Base-by-base conservation (phyloP, 2,113 vertebrate genomes). In the Progne subis region DNA sequence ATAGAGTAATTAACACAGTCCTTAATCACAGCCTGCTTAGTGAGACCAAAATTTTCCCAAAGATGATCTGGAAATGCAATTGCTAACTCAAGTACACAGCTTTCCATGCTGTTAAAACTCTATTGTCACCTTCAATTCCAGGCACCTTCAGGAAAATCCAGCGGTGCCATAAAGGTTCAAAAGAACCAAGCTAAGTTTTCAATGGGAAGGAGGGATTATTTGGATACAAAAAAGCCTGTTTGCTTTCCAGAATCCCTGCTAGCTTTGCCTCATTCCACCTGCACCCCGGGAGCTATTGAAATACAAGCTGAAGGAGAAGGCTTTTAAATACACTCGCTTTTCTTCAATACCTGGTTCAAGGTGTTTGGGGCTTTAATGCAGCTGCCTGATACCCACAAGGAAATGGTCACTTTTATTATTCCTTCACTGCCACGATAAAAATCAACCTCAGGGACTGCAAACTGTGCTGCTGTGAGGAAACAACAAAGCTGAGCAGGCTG, bases 381-480 rank as follows among this genome's bases (percentile, higher is more conserved):
- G 34, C 57, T 83, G 68, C 53, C 83, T 41, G 39, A 63, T 50
- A 72, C 37, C 88, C 82, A 81, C 52, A 49, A 82, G 83, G 11
- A 93, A 95, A 94, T 11, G 88, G 85, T 64, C 94, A 93, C 88
- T 95, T 83, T 94, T 69, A 90, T 94, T 69, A 90, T 81, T 94
- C 46, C 67, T 81, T 94, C 70, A 68, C 46, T 61, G 37, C 76
- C 65, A 76, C 1, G 86, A 78, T 82, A 93, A 75, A 93, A 93
- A 91, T 88, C 88, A 87, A 86, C 93, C 60, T 90, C 82, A 31
- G 86, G 90, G 92, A 82, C 75, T 92, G 86, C 52, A 91, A 85
- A 88, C 61, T 43, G 60, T 65, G 46, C 44, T 37, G 2, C 72
- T 55, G 41, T 20, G 84, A 90, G 81, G 39, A 92, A 95, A 91